Conservation (phyloP, 1,140 invertebrate genomes). For the Danaus plexippus region DNA sequence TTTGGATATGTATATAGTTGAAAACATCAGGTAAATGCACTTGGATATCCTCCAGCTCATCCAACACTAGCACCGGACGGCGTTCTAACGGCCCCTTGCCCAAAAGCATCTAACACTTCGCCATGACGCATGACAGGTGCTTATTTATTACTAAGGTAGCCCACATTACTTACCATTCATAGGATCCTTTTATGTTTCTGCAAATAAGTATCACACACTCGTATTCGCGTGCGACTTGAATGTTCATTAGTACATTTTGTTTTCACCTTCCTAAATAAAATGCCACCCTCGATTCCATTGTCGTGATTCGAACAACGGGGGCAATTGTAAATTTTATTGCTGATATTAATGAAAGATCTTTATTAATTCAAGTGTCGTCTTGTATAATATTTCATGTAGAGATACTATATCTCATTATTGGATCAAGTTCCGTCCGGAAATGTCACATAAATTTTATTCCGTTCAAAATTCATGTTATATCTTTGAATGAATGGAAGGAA, state of each 20-base stretch:
- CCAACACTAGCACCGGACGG: slow-evolving; percentile 19
- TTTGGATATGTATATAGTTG: too few species aligned
- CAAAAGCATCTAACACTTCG: slow-evolving; percentile 23
- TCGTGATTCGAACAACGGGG: too few species aligned
- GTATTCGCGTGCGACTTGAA: slow-evolving; percentile 9
- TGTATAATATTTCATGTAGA: too few species aligned
- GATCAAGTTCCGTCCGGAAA: slow-evolving; percentile 13
- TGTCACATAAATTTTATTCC: slow-evolving; percentile 13
- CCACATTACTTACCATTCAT: slow-evolving; percentile 6
- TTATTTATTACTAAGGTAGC: slow-evolving; percentile 4
- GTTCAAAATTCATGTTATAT: slow-evolving; percentile 35
- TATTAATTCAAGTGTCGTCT: too few species aligned
- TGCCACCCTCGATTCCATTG: too few species aligned
- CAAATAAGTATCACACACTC: slow-evolving; percentile 2
- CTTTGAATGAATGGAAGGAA: slow-evolving; percentile 33
- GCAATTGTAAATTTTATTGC: neutral
- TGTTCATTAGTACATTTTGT: neutral
- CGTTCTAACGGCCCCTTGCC: slow-evolving; percentile 27
- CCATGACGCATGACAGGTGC: slow-evolving; percentile 22
- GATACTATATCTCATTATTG: slow-evolving; percentile 1
- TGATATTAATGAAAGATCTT: neutral
- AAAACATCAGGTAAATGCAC: slow-evolving; percentile 10
- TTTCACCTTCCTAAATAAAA: too few species aligned
- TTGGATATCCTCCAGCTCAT: slow-evolving; percentile 29
- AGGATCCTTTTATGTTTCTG: slow-evolving; percentile 1